Conservation (phyloP, 2,113 vertebrate genomes). For the Acrocephalus arundinaceus region DNA sequence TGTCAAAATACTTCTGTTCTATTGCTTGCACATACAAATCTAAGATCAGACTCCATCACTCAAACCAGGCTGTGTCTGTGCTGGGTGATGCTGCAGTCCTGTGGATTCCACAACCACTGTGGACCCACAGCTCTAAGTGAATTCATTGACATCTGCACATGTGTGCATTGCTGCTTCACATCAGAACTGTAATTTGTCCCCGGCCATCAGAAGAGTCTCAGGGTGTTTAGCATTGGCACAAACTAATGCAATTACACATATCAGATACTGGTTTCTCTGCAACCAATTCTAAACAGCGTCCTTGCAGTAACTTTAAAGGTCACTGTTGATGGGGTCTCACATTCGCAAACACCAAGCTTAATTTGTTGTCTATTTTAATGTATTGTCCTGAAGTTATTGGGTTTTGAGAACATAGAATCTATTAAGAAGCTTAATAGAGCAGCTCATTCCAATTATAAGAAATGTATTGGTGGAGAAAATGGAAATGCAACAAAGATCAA, state of each 20-base stretch:
- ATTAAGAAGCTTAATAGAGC: slow-evolving; percentile 64
- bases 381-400: slow-evolving; percentile 39
- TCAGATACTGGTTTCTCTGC: neutral
- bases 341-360: neutral
- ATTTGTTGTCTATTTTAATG: slow-evolving; percentile 58
- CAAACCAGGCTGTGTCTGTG: neutral
- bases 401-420: slow-evolving; percentile 51
- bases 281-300: neutral
- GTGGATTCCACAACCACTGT: accelerated
- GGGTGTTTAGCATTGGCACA: neutral
- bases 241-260: neutral
- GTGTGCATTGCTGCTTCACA: neutral
- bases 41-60: neutral
- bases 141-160: neutral
- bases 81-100: neutral
- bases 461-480: slow-evolving; percentile 47
- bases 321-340: neutral
- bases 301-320: slow-evolving; percentile 48
- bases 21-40: neutral
- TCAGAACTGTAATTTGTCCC: neutral
- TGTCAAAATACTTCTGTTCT: neutral
- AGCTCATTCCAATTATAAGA: slow-evolving; percentile 62
- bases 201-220: neutral
- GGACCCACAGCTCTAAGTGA: neutral
- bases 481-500: slow-evolving; percentile 49